These are phyloP conservation scores for Palloptera scutellata DNA, from an alignment of 2,888 invertebrate genomes.

Conservation along the genomic window DNA sequence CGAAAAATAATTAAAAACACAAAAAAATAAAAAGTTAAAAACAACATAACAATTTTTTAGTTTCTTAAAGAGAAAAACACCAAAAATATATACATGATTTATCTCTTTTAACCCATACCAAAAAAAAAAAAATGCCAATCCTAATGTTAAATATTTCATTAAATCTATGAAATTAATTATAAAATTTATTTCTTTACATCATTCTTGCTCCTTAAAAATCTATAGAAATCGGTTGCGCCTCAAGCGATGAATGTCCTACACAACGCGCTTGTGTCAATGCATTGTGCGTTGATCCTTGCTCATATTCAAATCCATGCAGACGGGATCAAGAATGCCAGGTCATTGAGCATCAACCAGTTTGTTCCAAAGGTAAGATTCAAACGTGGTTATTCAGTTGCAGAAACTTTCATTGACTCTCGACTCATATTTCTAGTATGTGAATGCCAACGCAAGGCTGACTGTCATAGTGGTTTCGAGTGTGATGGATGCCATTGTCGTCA, in stretches of 20 bases:
- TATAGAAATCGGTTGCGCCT: conserved; percentile 81
- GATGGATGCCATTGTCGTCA: conserved; percentile 76
- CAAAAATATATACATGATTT: conserved; percentile 19
- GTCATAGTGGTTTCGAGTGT: conserved; percentile 70
- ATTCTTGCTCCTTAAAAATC: too few relatives aligned
- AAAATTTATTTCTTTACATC: conserved; percentile 19
- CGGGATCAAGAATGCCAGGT: conserved; percentile 82
- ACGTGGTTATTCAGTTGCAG: neutral
- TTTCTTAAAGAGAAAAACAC: conserved; percentile 8
- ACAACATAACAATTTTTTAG: neutral
- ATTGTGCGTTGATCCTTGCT: conserved; percentile 84
- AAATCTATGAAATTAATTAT: too few relatives aligned
- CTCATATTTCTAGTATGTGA: conserved; percentile 57
- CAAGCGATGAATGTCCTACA: conserved; percentile 80
- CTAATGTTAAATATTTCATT: too few relatives aligned
- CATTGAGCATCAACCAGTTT: conserved; percentile 83
- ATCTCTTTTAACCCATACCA: conserved; percentile 7
- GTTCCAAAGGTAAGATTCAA: conserved; percentile 74
- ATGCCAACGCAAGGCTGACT: conserved; percentile 75
- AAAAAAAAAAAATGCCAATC: conserved; percentile 1
- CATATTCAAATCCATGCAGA: conserved; percentile 76
- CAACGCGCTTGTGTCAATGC: conserved; percentile 82
- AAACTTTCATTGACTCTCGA: neutral
- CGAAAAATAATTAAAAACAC: conserved; percentile 20
- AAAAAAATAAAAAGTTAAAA: conserved; percentile 13